A percentile compares a stretch with the other conserved stretches of the same genome.
Conservation (phyloP, 2,113 vertebrate species). For the Nothoprocta pentlandii region DNA sequence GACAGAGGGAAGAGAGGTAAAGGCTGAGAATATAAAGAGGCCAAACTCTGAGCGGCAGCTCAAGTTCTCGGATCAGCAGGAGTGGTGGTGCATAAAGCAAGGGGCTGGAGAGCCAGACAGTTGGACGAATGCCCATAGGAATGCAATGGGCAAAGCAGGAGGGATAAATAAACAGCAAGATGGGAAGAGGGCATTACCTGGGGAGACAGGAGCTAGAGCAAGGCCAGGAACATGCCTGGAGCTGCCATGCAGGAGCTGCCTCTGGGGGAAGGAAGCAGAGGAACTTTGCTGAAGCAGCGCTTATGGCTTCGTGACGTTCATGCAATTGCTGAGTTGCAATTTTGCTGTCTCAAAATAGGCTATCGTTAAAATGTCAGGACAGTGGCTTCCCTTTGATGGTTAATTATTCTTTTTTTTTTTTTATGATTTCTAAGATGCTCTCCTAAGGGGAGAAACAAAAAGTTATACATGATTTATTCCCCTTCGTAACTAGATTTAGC, state of each 20-base stretch:
- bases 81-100: neutral
- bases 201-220: neutral
- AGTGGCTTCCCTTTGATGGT: neutral
- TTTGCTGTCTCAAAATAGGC: conserved; percentile 26
- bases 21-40: conserved; percentile 44
- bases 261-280: neutral
- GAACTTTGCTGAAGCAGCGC: neutral
- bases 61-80: neutral
- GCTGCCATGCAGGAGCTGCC: neutral
- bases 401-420: conserved; percentile 14
- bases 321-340: neutral
- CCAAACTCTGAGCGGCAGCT: neutral
- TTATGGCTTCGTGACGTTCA: neutral
- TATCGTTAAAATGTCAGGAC: neutral
- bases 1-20: neutral
- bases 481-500: neutral
- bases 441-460: neutral
- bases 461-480: neutral
- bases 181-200: neutral
- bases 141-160: neutral
- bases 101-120: neutral
- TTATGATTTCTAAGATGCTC: neutral
- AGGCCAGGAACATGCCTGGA: neutral
- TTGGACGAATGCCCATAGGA: neutral
- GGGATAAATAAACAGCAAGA: neutral